Base-by-base conservation (phyloP, 2,797 vertebrate species). In the Anabacerthia variegaticeps region DNA sequence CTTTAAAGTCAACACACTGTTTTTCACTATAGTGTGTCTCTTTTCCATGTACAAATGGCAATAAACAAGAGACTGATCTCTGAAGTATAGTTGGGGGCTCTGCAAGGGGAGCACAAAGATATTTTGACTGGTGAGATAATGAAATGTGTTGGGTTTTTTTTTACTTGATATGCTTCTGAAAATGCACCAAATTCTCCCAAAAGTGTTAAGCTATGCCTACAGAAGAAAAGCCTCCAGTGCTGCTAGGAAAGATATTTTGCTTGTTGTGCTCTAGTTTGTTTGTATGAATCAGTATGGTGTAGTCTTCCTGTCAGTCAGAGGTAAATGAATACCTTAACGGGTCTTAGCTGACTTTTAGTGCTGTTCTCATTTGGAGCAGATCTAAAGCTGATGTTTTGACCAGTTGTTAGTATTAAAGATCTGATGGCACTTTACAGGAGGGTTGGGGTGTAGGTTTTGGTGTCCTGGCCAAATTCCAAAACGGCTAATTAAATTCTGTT, bases 401-500 rank as follows among this genome's bases (percentile, higher is more conserved):
- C 80, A 83, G 83, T 92, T 95, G 76, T 92, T 92, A 69, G 78
- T 32, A 94, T 79, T 92, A 80, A 92, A 92, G 61, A 72, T 92
- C 80, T 0, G 36, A 90, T 72, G 68, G 79, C 85, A 92, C 68
- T 92, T 96, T 92, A 85, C 67, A 91, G 68, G 54, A 93, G 83
- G 39, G n/a, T 37, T 92, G 93, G 43, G 56, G 62, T 89, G 48
- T 78, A 85, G 63, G 75, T 86, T 94, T 91, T 83, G 89, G 74
- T 88, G 68, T 85, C 89, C 89, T 96, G 93, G 95, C n/a, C 48
- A 71, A 89, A 90, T 82, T 96, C 96, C 95, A 97, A 56, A 34
- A 46, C 1, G 16, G 21, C 65, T 96, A 94, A 97, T 97, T 96
- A 96, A 94, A 95, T 96, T 92, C 94, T 93, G 88, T 93, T 89